phyloP scores from a whole-genome alignment of 2,113 vertebrate genomes.

The Mesoclemmys tuberculata region DNA sequence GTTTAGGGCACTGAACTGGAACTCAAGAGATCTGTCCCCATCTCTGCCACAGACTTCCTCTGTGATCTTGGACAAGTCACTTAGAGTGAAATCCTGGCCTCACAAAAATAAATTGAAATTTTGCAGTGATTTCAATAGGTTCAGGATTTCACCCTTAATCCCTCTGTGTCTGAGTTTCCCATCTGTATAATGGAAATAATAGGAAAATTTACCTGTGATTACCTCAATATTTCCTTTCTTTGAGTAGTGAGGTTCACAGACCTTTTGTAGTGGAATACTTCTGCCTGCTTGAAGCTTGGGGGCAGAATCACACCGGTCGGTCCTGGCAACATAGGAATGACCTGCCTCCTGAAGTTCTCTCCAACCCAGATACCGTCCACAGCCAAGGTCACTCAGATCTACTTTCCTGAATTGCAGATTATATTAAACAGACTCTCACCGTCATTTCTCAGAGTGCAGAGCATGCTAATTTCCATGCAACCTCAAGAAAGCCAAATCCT shows the following conservation, averaged over 20 bases:
- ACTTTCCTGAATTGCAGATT: neutral
- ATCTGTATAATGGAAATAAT: neutral
- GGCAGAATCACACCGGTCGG: neutral
- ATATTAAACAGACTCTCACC: neutral
- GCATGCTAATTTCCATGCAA: neutral
- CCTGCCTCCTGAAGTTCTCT: neutral
- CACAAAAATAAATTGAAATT: neutral
- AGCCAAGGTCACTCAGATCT: neutral
- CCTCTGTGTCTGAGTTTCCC: neutral
- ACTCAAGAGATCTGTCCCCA: neutral
- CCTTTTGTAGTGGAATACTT: neutral
- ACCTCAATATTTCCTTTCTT: neutral
- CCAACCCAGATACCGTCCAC: neutral
- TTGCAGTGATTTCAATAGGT: neutral
- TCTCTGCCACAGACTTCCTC: neutral
- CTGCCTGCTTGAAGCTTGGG: neutral
- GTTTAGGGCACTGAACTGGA: neutral
- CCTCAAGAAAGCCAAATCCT: neutral
- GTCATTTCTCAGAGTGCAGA: neutral
- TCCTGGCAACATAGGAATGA: neutral
- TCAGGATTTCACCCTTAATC: neutral
- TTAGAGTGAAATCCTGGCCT: neutral
- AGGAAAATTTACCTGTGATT: neutral
- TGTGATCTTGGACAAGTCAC: neutral
- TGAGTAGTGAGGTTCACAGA: neutral